These are phyloP conservation scores for Ichneumon xanthorius DNA, from an alignment of 2,888 invertebrate species.

Conservation along the genomic window DNA sequence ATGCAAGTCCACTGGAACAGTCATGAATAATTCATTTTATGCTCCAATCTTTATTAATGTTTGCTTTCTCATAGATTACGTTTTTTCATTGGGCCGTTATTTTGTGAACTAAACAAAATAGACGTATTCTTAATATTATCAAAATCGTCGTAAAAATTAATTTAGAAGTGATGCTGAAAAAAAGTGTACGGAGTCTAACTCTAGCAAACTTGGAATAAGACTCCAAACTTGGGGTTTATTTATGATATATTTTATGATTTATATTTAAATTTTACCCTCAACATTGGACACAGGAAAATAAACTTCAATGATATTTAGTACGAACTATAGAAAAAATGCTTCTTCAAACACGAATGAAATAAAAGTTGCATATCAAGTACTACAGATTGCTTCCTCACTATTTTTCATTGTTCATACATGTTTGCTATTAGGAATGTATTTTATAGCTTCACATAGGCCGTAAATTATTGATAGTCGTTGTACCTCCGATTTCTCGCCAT, in stretches of 20 bases:
- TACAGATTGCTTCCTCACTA: not conserved
- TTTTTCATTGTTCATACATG: not conserved
- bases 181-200: not conserved
- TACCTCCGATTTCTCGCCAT: conserved; percentile 94
- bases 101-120: not conserved
- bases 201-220: not conserved
- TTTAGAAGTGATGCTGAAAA: not conserved
- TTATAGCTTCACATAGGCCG: not conserved
- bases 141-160: too few species aligned
- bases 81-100: not conserved
- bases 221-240: not conserved
- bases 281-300: not conserved
- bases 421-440: not conserved
- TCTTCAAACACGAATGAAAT: too few species aligned
- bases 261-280: too few species aligned
- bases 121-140: not conserved
- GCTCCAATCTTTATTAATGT: conserved; percentile 7
- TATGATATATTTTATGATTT: not conserved
- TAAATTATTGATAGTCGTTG: conserved; percentile 62
- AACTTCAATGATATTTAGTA: not conserved
- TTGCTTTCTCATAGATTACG: not conserved
- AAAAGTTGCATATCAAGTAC: too few species aligned
- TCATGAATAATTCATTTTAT: not conserved
- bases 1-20: conserved; percentile 94
- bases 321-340: too few species aligned